Evolutionary conservation across 1,140 invertebrate species (phyloP), one percentile per base, ranked within the genome.

Genomic region (Formica exsecta): DNA sequence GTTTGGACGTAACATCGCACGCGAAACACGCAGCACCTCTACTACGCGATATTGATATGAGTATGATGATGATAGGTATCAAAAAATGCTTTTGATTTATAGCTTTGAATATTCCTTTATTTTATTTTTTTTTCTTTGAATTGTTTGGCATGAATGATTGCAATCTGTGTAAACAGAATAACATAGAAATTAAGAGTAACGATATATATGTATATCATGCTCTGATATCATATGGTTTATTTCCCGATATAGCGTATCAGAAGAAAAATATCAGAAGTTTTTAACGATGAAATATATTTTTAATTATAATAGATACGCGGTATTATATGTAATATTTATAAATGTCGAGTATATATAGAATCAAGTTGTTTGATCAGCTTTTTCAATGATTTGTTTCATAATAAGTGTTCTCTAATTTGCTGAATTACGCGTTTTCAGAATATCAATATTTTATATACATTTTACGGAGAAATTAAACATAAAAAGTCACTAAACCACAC

Each of bases 401-500:
- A 83, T 74, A 54, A 6, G 62, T 74, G 44, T 38, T 74, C 25
- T 25, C 61, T 83, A 32, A 83, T 61, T 74, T 61, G 66, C 66
- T 61, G 36, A 29, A 73, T 36, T 44, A 8, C 19, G 36, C 36
- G 19, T 71, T 70, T 68, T 68, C 44, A 6, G 2, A 79, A 9
- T 44, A 48, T 19, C 13, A 57, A 16, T 9, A 41, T 25, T 57
- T 57, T 48, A 16, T 41, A 41, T 13, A 29, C 13, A 22, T 48
- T 68, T 1, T 38, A 7, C 44, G 6, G 3, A 59, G 13, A 59
- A 54, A 41, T 54, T 32, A 16, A 22, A 66, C 22, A 9, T 29
- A 22, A 54, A 8, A 41, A 89, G 22, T 86, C 54, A 79, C 85
- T 19, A 48, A 65, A 11, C 11, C 19, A 22, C n/a, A 77, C 87